phyloP scores from a whole-genome alignment of 2,888 invertebrate genomes.

The Eupithecia centaureata region DNA sequence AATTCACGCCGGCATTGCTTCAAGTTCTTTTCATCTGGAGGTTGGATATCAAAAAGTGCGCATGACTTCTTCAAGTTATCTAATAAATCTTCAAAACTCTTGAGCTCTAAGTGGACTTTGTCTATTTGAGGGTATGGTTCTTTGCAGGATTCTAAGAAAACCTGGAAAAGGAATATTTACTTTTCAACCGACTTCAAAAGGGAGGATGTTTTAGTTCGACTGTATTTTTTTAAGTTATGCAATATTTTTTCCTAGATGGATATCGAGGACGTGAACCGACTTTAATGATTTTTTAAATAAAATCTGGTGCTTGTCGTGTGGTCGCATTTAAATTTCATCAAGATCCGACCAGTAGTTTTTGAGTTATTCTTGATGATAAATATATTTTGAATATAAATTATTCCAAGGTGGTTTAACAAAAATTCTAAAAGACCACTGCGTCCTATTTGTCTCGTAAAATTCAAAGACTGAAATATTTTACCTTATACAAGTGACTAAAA shows the following conservation, averaged over 20 bases:
- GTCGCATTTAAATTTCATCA: no score
- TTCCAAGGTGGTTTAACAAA: not conserved
- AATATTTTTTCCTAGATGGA: no score
- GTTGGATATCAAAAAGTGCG: conserved; percentile 92
- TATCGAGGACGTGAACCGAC: no score
- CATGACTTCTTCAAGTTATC: conserved; percentile 88
- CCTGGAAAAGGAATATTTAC: conserved; percentile 55
- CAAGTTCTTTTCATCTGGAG: conserved; percentile 92
- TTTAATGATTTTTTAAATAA: no score
- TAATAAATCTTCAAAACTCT: conserved; percentile 87
- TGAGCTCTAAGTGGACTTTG: conserved; percentile 86
- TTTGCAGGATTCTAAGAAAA: conserved; percentile 86
- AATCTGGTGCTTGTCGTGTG: no score
- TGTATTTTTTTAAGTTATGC: no score
- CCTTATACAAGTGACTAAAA: no score
- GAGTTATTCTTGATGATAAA: no score
- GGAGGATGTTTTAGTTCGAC: no score
- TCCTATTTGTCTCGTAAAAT: not conserved
- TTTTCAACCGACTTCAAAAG: no score
- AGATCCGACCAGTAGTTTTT: no score
- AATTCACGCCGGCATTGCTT: conserved; percentile 90
- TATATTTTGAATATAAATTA: not conserved
- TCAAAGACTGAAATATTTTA: no score
- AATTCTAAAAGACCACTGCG: not conserved
- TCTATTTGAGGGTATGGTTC: conserved; percentile 89